Evolutionary conservation across 2,797 vertebrate genomes (phyloP).

Genomic region (Coregonus suidteri): DNA sequence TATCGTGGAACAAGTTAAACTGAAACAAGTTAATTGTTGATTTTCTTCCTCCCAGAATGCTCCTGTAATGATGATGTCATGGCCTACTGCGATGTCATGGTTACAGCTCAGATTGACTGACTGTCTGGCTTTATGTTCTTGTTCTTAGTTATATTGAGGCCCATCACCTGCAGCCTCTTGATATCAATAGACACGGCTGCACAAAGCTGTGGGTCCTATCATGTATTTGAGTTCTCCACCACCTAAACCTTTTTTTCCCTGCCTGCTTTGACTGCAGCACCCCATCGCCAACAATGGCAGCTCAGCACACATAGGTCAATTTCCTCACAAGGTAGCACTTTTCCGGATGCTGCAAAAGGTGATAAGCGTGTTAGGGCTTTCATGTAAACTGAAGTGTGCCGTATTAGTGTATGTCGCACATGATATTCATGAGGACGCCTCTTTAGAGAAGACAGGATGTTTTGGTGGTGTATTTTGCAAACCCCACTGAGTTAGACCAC

Average conservation of each 20-base stretch:
- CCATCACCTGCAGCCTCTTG: slow-evolving; percentile 7
- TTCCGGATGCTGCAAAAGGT: neutral
- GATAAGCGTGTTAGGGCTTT: slow-evolving; percentile 12
- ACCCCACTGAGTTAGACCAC: slow-evolving; percentile 28
- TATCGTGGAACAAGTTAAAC: neutral
- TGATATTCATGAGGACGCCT: slow-evolving; percentile 31
- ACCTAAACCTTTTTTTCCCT: neutral
- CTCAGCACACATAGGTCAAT: neutral
- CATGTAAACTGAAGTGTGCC: slow-evolving; percentile 21
- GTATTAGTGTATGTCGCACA: slow-evolving; percentile 30
- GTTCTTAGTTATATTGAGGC: neutral
- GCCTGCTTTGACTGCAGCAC: neutral
- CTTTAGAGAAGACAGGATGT: slow-evolving; percentile 40
- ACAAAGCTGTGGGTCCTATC: neutral
- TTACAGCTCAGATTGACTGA: neutral
- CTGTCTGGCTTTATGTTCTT: too few species aligned
- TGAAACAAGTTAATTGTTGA: neutral
- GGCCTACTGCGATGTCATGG: neutral
- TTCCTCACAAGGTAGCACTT: neutral
- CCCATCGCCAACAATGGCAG: neutral
- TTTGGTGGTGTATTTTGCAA: slow-evolving; percentile 52
- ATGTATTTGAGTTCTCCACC: neutral
- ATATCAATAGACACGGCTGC: slow-evolving; percentile 3
- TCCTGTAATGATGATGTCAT: slow-evolving; percentile 2
- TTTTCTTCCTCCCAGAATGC: neutral